phyloP scores from a whole-genome alignment of 2,797 vertebrate genomes.

The Apogon hyalosoma region DNA sequence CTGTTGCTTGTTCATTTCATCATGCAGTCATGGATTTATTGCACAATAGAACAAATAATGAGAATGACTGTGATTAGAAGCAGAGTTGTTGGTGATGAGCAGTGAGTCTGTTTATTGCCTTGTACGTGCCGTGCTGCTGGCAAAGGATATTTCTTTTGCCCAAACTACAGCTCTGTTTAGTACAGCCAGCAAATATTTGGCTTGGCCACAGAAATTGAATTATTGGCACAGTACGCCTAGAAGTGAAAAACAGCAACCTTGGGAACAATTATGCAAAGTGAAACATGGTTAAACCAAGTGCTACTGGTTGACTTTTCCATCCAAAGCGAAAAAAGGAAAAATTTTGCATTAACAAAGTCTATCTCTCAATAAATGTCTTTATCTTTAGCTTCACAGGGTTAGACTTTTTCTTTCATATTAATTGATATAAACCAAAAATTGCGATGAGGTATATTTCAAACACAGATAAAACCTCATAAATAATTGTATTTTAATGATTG shows the following conservation, averaged over 20 bases:
- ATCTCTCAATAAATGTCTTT: slow-evolving; percentile 79
- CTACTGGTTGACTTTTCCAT: slow-evolving; percentile 83
- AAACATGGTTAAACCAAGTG: slow-evolving; percentile 81
- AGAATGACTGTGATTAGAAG: slow-evolving; percentile 35
- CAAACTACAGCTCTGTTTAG: slow-evolving; percentile 82
- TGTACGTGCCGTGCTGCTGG: slow-evolving; percentile 58
- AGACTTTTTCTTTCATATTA: slow-evolving; percentile 57
- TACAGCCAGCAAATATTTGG: slow-evolving; percentile 86
- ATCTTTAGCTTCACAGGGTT: no score
- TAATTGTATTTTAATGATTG: slow-evolving; percentile 57
- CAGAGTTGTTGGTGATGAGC: slow-evolving; percentile 60
- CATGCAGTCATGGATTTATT: slow-evolving; percentile 24
- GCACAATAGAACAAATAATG: slow-evolving; percentile 17
- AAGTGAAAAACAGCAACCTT: slow-evolving; percentile 84
- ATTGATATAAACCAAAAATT: slow-evolving; percentile 58
- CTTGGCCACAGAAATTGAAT: slow-evolving; percentile 84
- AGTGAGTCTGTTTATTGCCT: slow-evolving; percentile 64
- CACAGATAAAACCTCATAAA: slow-evolving; percentile 59
- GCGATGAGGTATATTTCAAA: slow-evolving; percentile 69
- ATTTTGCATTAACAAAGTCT: slow-evolving; percentile 71
- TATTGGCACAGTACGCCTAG: slow-evolving; percentile 80
- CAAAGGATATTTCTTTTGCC: slow-evolving; percentile 53
- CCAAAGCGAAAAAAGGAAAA: slow-evolving; percentile 56
- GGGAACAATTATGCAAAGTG: slow-evolving; percentile 85
- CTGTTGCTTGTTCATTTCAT: slow-evolving; percentile 25